Conservation (phyloP, 2,888 invertebrate genomes). For the Drosophila nr. perissopoda region DNA sequence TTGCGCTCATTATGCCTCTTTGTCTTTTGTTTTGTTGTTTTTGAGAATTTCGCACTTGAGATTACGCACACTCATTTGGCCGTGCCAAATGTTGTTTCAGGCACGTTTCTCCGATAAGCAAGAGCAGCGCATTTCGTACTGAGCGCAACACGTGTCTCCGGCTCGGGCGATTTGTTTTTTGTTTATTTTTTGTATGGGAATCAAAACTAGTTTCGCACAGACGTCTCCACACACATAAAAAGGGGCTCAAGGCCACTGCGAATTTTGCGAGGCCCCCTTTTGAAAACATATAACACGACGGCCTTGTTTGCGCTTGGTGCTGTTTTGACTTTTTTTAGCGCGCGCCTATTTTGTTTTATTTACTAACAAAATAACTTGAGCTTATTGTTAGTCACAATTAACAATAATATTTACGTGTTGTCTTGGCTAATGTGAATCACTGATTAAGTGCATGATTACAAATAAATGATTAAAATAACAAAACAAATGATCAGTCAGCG, state of each 20-base stretch:
- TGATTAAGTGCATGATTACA: slow-evolving; percentile 8
- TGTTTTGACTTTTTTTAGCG: slow-evolving; percentile 5
- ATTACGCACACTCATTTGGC: slow-evolving; percentile 24
- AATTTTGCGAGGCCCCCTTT: slow-evolving; percentile 29
- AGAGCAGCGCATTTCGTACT: slow-evolving; percentile 22
- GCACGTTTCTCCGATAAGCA: slow-evolving; percentile 46
- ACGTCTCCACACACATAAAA: slow-evolving; percentile 39
- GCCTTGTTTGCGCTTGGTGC: slow-evolving; percentile 49
- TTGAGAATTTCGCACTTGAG: slow-evolving; percentile 14
- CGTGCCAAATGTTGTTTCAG: slow-evolving; percentile 31
- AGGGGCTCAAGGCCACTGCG: slow-evolving; percentile 54
- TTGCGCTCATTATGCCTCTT: background rate
- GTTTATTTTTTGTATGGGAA: slow-evolving; percentile 24
- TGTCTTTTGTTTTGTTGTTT: background rate
- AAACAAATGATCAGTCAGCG: slow-evolving; percentile 18
- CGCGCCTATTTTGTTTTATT: slow-evolving; percentile 39
- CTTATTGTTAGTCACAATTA: slow-evolving; percentile 15
- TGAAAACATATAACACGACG: slow-evolving; percentile 54
- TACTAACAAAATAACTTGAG: slow-evolving; percentile 39
- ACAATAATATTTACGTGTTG: slow-evolving; percentile 34
- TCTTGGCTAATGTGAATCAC: slow-evolving; percentile 20
- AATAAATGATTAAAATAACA: slow-evolving; percentile 3
- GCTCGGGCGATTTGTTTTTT: slow-evolving; percentile 41
- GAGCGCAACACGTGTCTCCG: slow-evolving; percentile 71
- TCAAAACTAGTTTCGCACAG: slow-evolving; percentile 64